A percentile compares a stretch with the other conserved stretches of the same genome.
Conservation (phyloP, 2,797 vertebrate genomes). For the Glyptemys insculpta region DNA sequence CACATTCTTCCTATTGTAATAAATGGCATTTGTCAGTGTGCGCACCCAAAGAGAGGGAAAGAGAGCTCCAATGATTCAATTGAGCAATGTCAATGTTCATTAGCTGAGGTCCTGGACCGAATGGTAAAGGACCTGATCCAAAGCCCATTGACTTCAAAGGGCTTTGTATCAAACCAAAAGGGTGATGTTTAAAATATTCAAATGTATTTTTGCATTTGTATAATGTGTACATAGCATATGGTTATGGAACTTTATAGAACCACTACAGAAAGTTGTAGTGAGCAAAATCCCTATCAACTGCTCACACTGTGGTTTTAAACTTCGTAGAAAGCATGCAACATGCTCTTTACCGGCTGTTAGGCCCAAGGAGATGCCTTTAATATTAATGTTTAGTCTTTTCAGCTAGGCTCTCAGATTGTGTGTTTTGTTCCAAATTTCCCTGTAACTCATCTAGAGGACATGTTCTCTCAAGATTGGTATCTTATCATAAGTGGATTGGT, state of each 20-base stretch:
- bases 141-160: neutral
- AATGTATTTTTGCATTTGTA: neutral
- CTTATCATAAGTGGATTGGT: slow-evolving; percentile 29
- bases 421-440: slow-evolving; percentile 45
- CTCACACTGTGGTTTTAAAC: neutral
- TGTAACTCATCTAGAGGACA: slow-evolving; percentile 23
- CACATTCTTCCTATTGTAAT: neutral
- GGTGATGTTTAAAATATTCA: neutral
- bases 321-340: neutral
- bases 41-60: neutral
- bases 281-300: neutral
- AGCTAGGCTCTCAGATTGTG: neutral
- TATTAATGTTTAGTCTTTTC: neutral
- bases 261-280: neutral
- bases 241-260: neutral
- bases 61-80: neutral
- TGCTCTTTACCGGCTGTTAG: neutral
- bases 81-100: neutral
- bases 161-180: neutral
- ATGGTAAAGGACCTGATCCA: neutral
- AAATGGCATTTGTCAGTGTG: neutral
- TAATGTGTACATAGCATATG: neutral
- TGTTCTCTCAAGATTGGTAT: neutral
- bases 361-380: neutral
- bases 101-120: neutral